These are phyloP conservation scores for Galerucella pusilla DNA, from an alignment of 2,888 invertebrate species.

Conservation along the genomic window DNA sequence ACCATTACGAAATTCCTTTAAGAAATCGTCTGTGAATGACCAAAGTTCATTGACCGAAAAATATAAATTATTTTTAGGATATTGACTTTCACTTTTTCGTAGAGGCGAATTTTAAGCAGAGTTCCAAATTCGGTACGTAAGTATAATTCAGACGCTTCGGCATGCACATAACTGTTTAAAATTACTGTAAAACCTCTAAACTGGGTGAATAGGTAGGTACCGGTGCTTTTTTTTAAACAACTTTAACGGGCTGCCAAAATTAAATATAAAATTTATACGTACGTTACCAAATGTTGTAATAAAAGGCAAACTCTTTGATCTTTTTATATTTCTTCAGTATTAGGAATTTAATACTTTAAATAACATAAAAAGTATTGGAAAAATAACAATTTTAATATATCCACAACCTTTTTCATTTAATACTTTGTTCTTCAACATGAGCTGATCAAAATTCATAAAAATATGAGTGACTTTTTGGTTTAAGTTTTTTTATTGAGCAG, in stretches of 20 bases:
- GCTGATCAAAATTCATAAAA: no score
- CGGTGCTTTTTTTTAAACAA: background rate
- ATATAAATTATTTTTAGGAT: slow-evolving; percentile 59
- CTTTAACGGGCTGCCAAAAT: background rate
- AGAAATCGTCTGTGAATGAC: slow-evolving; percentile 57
- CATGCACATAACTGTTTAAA: slow-evolving; percentile 11
- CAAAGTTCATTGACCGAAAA: slow-evolving; percentile 59
- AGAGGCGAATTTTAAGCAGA: slow-evolving; percentile 58
- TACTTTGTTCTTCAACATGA: no score
- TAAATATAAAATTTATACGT: background rate
- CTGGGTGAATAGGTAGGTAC: slow-evolving; percentile 8
- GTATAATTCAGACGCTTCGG: slow-evolving; percentile 12
- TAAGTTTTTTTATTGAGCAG: no score
- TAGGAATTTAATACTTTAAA: no score
- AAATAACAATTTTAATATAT: no score
- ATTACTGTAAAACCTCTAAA: slow-evolving; percentile 6
- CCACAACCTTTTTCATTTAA: no score
- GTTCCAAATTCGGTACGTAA: slow-evolving; percentile 29
- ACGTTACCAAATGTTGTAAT: no score
- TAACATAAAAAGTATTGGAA: no score
- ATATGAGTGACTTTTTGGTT: no score
- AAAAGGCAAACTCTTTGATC: no score
- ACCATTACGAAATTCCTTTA: slow-evolving; percentile 56
- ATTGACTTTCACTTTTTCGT: slow-evolving; percentile 64
- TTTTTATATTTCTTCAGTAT: no score